These are phyloP conservation scores for Cyprinodon variegatus DNA, from an alignment of 2,113 vertebrate genomes.

Conservation along the genomic window DNA sequence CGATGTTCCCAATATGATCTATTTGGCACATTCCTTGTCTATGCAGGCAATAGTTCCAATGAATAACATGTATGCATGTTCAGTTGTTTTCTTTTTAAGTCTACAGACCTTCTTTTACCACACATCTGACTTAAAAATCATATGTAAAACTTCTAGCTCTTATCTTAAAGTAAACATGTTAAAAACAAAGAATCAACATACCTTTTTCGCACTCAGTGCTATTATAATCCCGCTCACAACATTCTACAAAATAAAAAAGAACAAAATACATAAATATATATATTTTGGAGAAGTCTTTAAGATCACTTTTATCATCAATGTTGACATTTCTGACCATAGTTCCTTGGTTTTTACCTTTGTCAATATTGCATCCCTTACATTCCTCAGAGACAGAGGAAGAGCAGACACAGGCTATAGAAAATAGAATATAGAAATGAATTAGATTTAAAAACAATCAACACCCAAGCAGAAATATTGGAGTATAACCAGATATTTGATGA, in stretches of 20 bases:
- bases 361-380: conserved; percentile 16
- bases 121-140: neutral
- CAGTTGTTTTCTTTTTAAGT: neutral
- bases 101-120: neutral
- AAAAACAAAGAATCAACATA: conserved; percentile 26
- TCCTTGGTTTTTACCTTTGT: conserved; percentile 12
- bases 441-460: neutral
- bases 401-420: conserved; percentile 7
- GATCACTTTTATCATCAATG: neutral
- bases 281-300: neutral
- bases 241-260: conserved; percentile 20
- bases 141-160: neutral
- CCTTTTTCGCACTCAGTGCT: rapidly evolving
- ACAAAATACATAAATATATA: neutral
- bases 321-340: neutral
- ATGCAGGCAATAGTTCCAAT: neutral
- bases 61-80: neutral
- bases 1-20: neutral
- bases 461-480: neutral
- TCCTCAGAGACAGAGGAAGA: neutral
- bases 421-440: neutral
- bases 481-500: neutral
- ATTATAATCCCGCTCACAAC: rapidly evolving
- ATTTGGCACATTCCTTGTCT: neutral
- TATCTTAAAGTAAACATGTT: conserved; percentile 3